Evolutionary conservation across 2,797 vertebrate species (phyloP).

Genomic region (Sebastes umbrosus): DNA sequence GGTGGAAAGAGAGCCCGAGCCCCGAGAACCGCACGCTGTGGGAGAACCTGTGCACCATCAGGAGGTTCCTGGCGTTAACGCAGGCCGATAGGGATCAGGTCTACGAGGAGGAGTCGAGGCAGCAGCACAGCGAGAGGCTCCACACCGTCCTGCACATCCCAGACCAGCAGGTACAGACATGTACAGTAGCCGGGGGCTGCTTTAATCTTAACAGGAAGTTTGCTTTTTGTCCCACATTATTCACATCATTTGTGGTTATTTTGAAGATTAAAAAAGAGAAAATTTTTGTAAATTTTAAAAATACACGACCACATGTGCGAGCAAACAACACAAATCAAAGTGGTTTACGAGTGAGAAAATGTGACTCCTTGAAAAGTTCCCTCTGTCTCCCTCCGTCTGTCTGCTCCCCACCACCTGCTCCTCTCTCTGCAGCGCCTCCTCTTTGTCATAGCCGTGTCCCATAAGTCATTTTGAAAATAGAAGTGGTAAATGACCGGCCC

Average conservation of each 20-base stretch:
- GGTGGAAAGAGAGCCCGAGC: conserved; percentile 96
- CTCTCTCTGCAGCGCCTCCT: conserved; percentile 27
- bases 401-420: conserved; percentile 59
- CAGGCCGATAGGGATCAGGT: conserved; percentile 80
- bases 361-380: background rate
- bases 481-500: conserved; percentile 70
- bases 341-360: conserved; percentile 27
- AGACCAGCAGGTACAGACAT: conserved; percentile 57
- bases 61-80: conserved; percentile 86
- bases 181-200: no score
- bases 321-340: conserved; percentile 6
- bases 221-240: background rate
- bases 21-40: conserved; percentile 97
- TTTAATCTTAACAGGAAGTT: background rate
- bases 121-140: conserved; percentile 89
- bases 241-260: background rate
- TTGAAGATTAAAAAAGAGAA: background rate
- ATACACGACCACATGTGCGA: conserved; percentile 2
- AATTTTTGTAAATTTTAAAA: conserved; percentile 14
- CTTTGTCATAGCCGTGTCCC: conserved; percentile 54
- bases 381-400: conserved; percentile 5
- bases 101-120: conserved; percentile 90
- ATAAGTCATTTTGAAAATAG: conserved; percentile 69
- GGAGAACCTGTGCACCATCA: conserved; percentile 97
- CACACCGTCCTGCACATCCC: conserved; percentile 87